Evolutionary conservation across 1,140 invertebrate species (phyloP).

Genomic region (Brachionus paranguensis): DNA sequence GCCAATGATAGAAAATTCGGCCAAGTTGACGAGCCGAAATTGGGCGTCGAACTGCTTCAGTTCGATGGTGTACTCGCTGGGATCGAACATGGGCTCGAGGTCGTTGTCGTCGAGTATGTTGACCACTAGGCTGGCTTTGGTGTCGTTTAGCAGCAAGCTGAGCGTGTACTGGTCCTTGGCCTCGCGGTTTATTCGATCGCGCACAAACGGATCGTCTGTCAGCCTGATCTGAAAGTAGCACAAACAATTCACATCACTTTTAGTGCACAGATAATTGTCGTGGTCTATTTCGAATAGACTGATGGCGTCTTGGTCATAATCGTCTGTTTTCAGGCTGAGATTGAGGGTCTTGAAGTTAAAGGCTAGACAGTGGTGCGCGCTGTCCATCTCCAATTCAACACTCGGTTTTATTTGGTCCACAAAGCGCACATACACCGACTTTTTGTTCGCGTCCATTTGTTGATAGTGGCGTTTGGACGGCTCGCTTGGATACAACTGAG

Average conservation of each 20-base stretch:
- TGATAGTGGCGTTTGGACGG: not conserved
- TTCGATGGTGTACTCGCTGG: constrained; percentile 16
- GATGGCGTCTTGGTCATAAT: not conserved
- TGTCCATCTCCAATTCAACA: not conserved
- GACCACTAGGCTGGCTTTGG: not conserved
- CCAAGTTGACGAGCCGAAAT: not conserved
- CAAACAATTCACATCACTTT: not conserved
- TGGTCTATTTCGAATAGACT: constrained; percentile 23
- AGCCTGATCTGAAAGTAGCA: constrained; percentile 10
- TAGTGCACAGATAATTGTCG: not conserved
- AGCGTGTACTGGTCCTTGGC: not conserved
- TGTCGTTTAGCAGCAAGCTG: not conserved
- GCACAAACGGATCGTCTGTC: not conserved
- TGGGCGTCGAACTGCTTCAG: not conserved
- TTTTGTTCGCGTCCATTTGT: not conserved
- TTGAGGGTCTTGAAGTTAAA: not conserved
- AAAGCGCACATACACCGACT: constrained; percentile 25
- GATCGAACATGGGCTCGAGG: constrained; percentile 37
- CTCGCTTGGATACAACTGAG: not conserved
- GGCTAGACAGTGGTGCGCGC: not conserved
- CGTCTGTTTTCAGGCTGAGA: not conserved
- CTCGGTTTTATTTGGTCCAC: not conserved
- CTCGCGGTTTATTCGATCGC: constrained; percentile 20
- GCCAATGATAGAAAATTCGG: constrained; percentile 5
- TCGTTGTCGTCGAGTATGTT: constrained; percentile 28